These are phyloP conservation scores for Chlorocebus sabaeus DNA, from an alignment of 2,113 vertebrate genomes.

Conservation along the genomic window DNA sequence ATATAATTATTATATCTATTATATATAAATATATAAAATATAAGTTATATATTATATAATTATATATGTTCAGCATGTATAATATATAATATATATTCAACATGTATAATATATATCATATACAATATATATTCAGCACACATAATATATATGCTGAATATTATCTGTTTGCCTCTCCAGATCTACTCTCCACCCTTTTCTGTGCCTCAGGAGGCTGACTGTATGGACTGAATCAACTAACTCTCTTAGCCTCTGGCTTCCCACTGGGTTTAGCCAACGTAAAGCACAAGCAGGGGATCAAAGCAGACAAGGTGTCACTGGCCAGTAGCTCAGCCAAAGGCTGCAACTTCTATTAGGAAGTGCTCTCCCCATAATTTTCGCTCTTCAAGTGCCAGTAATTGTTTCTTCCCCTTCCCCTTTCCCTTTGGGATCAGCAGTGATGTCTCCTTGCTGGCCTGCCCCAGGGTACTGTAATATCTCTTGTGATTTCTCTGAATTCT, in stretches of 20 bases:
- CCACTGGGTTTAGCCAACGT: neutral
- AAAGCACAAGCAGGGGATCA: neutral
- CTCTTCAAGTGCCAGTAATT: neutral
- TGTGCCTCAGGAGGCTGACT: neutral
- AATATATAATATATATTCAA: too few relatives aligned
- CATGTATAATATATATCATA: too few relatives aligned
- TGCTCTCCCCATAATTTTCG: neutral
- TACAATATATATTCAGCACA: too few relatives aligned
- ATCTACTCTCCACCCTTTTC: neutral
- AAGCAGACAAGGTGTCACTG: neutral
- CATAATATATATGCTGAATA: neutral
- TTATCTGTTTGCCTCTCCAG: neutral
- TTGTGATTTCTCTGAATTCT: neutral
- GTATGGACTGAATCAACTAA: neutral
- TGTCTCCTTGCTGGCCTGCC: neutral
- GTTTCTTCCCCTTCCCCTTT: neutral
- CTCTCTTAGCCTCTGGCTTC: neutral
- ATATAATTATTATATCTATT: too few relatives aligned
- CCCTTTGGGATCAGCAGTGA: neutral
- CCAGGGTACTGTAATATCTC: neutral
- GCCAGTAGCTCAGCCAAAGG: neutral
- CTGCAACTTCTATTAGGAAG: neutral
- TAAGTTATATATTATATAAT: neutral
- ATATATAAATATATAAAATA: too few relatives aligned
- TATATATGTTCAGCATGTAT: neutral